These are phyloP conservation scores for Chitala chitala DNA, from an alignment of 2,113 vertebrate genomes.

Conservation along the genomic window DNA sequence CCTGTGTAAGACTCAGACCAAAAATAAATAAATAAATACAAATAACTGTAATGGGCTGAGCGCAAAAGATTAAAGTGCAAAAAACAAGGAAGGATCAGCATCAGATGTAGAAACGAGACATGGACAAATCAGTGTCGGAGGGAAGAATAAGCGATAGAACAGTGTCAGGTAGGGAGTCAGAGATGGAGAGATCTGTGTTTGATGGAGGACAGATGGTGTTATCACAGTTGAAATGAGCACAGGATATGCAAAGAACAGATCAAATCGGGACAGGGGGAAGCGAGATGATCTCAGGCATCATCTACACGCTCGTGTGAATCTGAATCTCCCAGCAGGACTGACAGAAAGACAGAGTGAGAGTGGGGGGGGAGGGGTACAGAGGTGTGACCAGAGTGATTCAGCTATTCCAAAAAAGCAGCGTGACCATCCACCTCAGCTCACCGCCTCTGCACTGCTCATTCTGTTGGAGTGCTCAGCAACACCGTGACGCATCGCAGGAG, in stretches of 20 bases:
- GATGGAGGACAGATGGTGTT: no score
- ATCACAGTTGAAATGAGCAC: no score
- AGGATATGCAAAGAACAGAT: no score
- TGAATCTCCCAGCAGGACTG: not conserved
- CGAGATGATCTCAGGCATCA: not conserved
- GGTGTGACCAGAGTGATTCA: slow-evolving; percentile 44
- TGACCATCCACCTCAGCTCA: slow-evolving; percentile 36
- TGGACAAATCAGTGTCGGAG: no score
- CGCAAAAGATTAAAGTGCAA: not conserved
- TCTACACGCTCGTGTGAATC: not conserved
- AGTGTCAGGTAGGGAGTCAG: not conserved
- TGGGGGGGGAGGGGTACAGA: not conserved
- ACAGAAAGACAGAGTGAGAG: not conserved
- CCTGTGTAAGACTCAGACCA: not conserved
- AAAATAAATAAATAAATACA: not conserved
- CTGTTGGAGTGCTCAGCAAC: no score
- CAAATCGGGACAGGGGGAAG: not conserved
- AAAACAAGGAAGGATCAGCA: not conserved
- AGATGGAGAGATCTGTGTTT: not conserved
- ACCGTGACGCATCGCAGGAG: not conserved
- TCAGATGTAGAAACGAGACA: no score
- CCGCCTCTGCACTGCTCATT: no score
- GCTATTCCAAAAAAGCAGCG: slow-evolving; percentile 47
- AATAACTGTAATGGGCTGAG: no score
- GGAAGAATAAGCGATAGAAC: not conserved